Evolutionary conservation across 1,140 invertebrate species (phyloP).

Genomic region (Drosophila mauritiana): DNA sequence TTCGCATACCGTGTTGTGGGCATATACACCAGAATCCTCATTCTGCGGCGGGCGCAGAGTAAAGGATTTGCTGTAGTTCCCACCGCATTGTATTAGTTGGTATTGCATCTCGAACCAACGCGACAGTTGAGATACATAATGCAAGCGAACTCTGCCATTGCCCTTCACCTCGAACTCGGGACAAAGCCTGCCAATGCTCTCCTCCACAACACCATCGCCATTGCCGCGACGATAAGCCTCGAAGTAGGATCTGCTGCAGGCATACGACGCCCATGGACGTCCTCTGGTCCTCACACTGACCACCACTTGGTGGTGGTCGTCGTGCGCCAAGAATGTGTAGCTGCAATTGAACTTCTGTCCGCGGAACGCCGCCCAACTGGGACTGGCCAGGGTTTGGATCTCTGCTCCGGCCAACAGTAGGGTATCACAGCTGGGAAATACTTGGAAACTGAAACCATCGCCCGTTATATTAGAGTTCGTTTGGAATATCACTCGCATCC

Average conservation of each 20-base stretch:
- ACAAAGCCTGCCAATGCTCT: conserved; percentile 35
- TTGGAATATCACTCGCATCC: conserved; percentile 89
- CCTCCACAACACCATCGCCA: conserved; percentile 3
- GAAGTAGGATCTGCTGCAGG: conserved; percentile 22
- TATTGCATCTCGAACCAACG: conserved; percentile 86
- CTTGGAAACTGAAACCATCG: conserved; percentile 89
- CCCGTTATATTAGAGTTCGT: conserved; percentile 88
- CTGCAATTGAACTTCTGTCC: conserved; percentile 29
- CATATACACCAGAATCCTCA: conserved; percentile 49
- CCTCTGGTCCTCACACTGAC: conserved; percentile 27
- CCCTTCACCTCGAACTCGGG: conserved; percentile 61
- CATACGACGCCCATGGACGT: background rate
- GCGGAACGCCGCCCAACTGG: background rate
- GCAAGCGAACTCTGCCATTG: conserved; percentile 28
- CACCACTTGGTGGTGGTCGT: conserved; percentile 39
- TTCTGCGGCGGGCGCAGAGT: conserved; percentile 70
- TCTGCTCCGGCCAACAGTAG: conserved; percentile 86
- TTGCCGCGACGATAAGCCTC: conserved; percentile 15
- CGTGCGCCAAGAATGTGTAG: conserved; percentile 22
- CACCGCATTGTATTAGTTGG: conserved; percentile 85
- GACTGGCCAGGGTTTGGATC: conserved; percentile 75
- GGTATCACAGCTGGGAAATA: conserved; percentile 89
- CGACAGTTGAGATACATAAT: conserved; percentile 43
- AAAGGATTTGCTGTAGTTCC: conserved; percentile 85
- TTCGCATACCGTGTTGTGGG: conserved; percentile 87